Conservation (phyloP, 2,888 invertebrate species). For the Periphyllus acericola region DNA sequence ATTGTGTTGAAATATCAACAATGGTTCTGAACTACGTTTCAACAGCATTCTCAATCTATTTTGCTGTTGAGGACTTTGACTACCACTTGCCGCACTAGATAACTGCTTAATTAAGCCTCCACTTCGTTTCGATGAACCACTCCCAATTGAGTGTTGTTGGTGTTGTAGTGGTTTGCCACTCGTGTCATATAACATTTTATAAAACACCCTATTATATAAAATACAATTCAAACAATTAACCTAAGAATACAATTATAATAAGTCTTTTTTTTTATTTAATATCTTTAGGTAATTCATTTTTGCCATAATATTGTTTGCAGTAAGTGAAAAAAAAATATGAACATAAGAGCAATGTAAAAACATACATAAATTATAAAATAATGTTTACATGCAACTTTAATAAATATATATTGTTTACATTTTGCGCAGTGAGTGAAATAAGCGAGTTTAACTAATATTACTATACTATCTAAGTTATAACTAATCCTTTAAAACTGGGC, state of each 20-base stretch:
- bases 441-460: no score
- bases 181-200: slow-evolving; percentile 86
- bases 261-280: no score
- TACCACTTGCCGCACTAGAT: slow-evolving; percentile 72
- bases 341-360: no score
- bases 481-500: no score
- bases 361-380: no score
- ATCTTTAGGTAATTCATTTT: not conserved
- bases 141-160: slow-evolving; percentile 66
- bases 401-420: no score
- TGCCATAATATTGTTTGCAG: no score
- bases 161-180: slow-evolving; percentile 71
- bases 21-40: slow-evolving; percentile 89
- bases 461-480: no score
- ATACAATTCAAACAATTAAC: not conserved
- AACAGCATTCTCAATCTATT: slow-evolving; percentile 88
- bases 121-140: slow-evolving; percentile 47
- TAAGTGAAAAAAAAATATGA: no score
- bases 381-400: no score
- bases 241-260: no score
- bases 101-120: slow-evolving; percentile 55
- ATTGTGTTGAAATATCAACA: slow-evolving; percentile 87
- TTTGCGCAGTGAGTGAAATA: no score
- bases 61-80: slow-evolving; percentile 83
- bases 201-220: slow-evolving; percentile 75